phyloP scores from a whole-genome alignment of 2,888 invertebrate genomes.

The Schrankia costaestrigalis region DNA sequence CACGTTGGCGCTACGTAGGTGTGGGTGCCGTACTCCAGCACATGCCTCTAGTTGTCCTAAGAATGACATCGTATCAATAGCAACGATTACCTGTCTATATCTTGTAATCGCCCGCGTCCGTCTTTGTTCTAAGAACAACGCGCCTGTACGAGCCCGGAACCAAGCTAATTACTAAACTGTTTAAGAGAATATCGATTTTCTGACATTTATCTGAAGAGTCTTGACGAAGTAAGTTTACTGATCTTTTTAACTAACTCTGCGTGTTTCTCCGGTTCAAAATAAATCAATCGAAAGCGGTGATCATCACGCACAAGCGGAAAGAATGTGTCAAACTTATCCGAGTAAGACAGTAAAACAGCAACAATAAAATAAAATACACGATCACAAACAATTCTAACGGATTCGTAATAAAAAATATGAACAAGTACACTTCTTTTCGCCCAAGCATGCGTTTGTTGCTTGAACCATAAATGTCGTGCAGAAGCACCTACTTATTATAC shows the following conservation, averaged over 20 bases:
- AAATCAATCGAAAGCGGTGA: constrained; percentile 73
- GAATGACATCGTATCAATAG: constrained; percentile 65
- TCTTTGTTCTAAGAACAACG: constrained; percentile 42
- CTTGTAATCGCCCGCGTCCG: constrained; percentile 32
- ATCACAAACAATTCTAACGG: constrained; percentile 64
- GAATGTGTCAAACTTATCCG: constrained; percentile 72
- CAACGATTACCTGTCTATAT: constrained; percentile 34
- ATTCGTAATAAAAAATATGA: constrained; percentile 41
- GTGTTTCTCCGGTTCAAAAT: constrained; percentile 28
- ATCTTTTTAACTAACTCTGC: constrained; percentile 12
- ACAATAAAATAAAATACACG: constrained; percentile 61
- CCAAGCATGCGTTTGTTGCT: constrained; percentile 70
- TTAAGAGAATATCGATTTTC: constrained; percentile 1
- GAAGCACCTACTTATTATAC: constrained; percentile 14
- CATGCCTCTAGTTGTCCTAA: constrained; percentile 80
- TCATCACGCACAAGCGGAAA: constrained; percentile 79
- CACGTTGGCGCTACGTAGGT: constrained; percentile 73
- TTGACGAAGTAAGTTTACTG: constrained; percentile 16
- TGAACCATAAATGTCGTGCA: constrained; percentile 56
- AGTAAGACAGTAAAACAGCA: constrained; percentile 66
- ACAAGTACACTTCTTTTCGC: constrained; percentile 73
- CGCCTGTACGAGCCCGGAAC: constrained; percentile 67
- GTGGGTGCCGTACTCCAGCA: constrained; percentile 70
- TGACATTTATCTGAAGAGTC: constrained; percentile 6
- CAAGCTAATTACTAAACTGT: constrained; percentile 3